Conservation (phyloP, 2,113 vertebrate species). For the Genyomyrus donnyi region DNA sequence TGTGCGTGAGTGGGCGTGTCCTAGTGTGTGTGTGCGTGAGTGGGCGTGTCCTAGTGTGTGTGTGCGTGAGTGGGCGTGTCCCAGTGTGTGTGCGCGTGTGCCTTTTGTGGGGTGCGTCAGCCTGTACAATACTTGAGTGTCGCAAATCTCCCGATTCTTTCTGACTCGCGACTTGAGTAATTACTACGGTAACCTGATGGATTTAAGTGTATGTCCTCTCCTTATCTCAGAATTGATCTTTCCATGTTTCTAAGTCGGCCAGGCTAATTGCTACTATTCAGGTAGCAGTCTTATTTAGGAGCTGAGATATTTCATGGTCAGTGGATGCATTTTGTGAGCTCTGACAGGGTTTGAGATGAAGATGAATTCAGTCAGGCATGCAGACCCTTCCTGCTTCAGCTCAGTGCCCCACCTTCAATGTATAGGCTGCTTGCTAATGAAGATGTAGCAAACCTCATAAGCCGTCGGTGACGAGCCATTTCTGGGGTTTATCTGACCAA, state of each 20-base stretch:
- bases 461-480: slow-evolving; percentile 45
- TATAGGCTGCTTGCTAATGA: slow-evolving; percentile 40
- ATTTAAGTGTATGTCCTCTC: too few species aligned
- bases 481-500: slow-evolving; percentile 37
- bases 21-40: too few species aligned
- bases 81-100: not conserved
- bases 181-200: not conserved
- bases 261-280: not conserved
- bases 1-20: too few species aligned
- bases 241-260: not conserved
- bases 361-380: slow-evolving; percentile 27
- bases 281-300: not conserved
- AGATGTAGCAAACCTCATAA: slow-evolving; percentile 47
- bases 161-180: not conserved
- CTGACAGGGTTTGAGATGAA: slow-evolving; percentile 27
- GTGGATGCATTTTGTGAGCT: not conserved
- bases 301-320: not conserved
- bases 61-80: too few species aligned
- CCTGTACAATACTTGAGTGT: not conserved
- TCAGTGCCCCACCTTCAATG: slow-evolving; percentile 27
- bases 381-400: slow-evolving; percentile 17
- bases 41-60: not conserved
- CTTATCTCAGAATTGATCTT: not conserved
- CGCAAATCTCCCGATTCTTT: not conserved
- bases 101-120: not conserved